Percentiles rank a stretch among this genome's conserved stretches.
These are phyloP conservation scores for Magallana gigas DNA, from an alignment of 1,140 invertebrate genomes.

Conservation along the genomic window DNA sequence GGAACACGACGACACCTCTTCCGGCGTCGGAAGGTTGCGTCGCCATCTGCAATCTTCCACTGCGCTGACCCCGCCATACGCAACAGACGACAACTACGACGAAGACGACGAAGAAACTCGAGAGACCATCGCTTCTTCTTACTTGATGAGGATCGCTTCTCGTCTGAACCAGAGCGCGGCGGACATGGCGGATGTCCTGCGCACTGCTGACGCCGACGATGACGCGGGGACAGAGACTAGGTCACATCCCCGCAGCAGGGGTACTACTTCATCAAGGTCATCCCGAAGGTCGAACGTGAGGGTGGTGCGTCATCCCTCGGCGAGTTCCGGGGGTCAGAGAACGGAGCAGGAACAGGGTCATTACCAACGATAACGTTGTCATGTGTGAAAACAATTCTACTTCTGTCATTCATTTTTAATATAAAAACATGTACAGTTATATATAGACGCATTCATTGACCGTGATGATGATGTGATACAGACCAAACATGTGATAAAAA, in stretches of 20 bases:
- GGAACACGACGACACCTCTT: conserved; percentile 1
- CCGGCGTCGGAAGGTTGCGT: neutral
- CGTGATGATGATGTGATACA: too few species aligned
- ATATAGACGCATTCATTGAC: too few species aligned
- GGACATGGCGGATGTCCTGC: conserved; percentile 63
- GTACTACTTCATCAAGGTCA: conserved; percentile 31
- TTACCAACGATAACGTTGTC: conserved; percentile 28
- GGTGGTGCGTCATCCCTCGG: conserved; percentile 61
- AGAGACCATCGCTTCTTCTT: conserved; percentile 58
- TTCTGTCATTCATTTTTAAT: too few species aligned
- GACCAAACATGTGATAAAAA: too few species aligned
- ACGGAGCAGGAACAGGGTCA: conserved; percentile 44
- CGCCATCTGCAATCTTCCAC: neutral
- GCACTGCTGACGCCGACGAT: conserved; percentile 42
- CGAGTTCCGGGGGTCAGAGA: conserved; percentile 21
- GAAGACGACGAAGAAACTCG: conserved; percentile 50
- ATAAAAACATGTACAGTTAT: too few species aligned
- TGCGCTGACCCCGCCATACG: neutral
- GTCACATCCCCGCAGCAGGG: conserved; percentile 18
- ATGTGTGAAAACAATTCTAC: too few species aligned
- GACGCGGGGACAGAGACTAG: conserved; percentile 17
- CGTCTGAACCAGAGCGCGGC: conserved; percentile 63
- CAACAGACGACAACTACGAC: conserved; percentile 46
- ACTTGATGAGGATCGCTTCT: conserved; percentile 63
- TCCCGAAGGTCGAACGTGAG: conserved; percentile 56